Percentiles rank a stretch among this genome's conserved stretches.
phyloP scores from a whole-genome alignment of 1,140 invertebrate species.

The Chymomyza costata region DNA sequence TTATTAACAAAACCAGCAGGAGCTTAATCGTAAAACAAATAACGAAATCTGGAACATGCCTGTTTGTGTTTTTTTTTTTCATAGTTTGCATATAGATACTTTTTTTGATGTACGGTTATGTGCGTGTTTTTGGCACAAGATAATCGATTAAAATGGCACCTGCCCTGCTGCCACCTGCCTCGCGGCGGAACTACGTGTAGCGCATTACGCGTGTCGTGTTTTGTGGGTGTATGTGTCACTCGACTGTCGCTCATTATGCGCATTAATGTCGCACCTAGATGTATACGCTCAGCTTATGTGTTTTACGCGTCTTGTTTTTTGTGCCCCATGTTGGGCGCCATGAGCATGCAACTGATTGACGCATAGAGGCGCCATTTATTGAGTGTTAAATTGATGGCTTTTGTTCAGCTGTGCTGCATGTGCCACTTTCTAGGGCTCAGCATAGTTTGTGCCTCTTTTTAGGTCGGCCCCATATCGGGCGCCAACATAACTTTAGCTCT shows the following conservation, averaged over 20 bases:
- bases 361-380: too few species aligned
- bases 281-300: constrained; percentile 1
- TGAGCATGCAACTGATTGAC: too few species aligned
- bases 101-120: constrained; percentile 7
- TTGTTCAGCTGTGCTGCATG: too few species aligned
- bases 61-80: too few species aligned
- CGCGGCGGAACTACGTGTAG: too few species aligned
- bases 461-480: constrained; percentile 15
- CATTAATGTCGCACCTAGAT: constrained; percentile 48
- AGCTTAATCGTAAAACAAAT: too few species aligned
- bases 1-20: too few species aligned
- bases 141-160: constrained; percentile 57
- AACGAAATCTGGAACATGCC: too few species aligned
- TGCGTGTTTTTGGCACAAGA: constrained; percentile 20
- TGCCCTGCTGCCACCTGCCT: background rate
- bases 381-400: too few species aligned
- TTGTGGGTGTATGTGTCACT: constrained; percentile 4
- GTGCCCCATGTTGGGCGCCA: constrained; percentile 17
- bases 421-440: too few species aligned
- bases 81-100: constrained; percentile 1
- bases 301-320: too few species aligned
- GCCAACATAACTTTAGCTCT: constrained; percentile 21
- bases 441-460: background rate
- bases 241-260: constrained; percentile 53
- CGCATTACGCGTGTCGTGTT: too few species aligned